These are phyloP conservation scores for Corythornis cristatus DNA, from an alignment of 2,113 vertebrate genomes.

Conservation along the genomic window DNA sequence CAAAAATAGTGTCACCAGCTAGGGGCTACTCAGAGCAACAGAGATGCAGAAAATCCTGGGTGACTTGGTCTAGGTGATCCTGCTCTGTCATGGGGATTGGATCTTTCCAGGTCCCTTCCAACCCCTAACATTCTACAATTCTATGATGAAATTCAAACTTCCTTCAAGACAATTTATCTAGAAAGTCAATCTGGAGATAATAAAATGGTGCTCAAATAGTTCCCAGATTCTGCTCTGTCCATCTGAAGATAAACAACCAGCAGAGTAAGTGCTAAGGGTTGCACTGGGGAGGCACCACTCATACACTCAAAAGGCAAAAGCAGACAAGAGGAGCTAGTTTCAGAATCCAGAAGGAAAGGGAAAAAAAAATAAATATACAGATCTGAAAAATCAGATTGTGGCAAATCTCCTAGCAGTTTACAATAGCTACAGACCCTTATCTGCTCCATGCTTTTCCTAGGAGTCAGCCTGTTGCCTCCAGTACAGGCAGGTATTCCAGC, in stretches of 20 bases:
- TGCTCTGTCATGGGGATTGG: too few relatives aligned
- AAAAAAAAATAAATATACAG: not conserved
- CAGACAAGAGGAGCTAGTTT: not conserved
- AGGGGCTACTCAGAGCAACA: not conserved
- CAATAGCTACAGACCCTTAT: rapidly evolving
- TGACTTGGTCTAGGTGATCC: too few relatives aligned
- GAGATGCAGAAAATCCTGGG: not conserved
- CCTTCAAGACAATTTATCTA: not conserved
- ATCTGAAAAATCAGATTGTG: not conserved
- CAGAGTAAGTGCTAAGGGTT: not conserved
- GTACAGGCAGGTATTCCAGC: not conserved
- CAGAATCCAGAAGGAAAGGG: not conserved
- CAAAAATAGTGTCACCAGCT: too few relatives aligned
- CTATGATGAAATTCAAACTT: too few relatives aligned
- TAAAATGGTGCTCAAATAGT: rapidly evolving
- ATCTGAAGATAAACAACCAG: rapidly evolving
- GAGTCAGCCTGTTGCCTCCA: not conserved
- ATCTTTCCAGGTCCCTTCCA: too few relatives aligned
- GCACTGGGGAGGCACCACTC: too few relatives aligned
- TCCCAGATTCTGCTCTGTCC: not conserved
- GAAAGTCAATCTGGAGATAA: not conserved
- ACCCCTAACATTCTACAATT: too few relatives aligned
- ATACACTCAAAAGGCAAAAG: rapidly evolving
- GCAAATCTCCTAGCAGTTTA: not conserved
- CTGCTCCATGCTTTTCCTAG: rapidly evolving